Evolutionary conservation across 2,113 vertebrate genomes (phyloP).

Genomic region (Entosphenus tridentatus): DNA sequence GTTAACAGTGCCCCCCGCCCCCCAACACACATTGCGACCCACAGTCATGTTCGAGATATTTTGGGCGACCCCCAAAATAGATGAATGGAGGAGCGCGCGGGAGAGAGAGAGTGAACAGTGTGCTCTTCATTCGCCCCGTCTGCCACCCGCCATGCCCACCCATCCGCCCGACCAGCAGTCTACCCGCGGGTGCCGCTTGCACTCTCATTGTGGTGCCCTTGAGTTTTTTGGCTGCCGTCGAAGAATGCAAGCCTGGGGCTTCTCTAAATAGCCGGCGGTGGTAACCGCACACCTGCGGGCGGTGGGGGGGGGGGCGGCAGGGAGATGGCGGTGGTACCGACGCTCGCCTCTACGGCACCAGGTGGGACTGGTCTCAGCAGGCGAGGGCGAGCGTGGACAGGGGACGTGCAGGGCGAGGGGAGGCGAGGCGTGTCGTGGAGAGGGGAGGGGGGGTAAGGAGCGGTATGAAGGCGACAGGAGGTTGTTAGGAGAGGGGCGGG

Average conservation of each 20-base stretch:
- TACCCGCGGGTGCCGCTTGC: too few species aligned
- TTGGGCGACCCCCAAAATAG: too few species aligned
- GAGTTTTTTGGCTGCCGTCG: background rate
- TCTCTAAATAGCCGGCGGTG: constrained; percentile 4
- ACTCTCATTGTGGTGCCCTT: constrained; percentile 4
- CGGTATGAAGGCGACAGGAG: constrained; percentile 14
- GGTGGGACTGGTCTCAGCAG: constrained; percentile 12
- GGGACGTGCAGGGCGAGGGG: background rate
- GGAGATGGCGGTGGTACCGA: constrained; percentile 10
- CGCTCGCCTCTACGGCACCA: constrained; percentile 15
- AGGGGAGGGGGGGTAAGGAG: constrained; percentile 10
- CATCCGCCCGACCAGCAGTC: too few species aligned
- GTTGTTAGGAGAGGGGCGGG: constrained; percentile 12
- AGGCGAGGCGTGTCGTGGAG: background rate
- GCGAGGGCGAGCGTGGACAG: constrained; percentile 13
- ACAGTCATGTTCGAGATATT: too few species aligned
- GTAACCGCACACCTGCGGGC: constrained; percentile 10
- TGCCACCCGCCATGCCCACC: too few species aligned
- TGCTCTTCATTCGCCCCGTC: too few species aligned
- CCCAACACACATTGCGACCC: too few species aligned
- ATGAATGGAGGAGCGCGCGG: too few species aligned
- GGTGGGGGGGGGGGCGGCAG: too few species aligned
- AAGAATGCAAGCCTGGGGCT: background rate
- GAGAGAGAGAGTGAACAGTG: too few species aligned
- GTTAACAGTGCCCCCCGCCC: too few species aligned